These are phyloP conservation scores for Crotalus helleri DNA, from an alignment of 2,113 vertebrate species.

Conservation along the genomic window DNA sequence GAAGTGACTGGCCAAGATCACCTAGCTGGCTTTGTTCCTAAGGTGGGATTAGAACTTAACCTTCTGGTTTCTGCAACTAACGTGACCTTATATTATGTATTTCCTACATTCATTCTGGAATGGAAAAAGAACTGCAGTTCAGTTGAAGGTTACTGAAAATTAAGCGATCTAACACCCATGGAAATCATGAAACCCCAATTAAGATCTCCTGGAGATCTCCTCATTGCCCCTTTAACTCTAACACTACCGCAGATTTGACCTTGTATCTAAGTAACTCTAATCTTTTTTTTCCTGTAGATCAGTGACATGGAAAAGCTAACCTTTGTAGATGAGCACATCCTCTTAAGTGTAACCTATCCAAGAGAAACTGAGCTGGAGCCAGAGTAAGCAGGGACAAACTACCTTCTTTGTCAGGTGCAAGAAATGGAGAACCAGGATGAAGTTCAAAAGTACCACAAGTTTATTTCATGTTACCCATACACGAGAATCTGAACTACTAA, in stretches of 20 bases:
- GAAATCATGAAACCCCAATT: neutral
- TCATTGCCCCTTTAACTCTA: neutral
- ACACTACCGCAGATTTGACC: neutral
- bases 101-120: neutral
- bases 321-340: neutral
- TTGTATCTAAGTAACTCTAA: neutral
- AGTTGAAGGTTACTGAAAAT: neutral
- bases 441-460: neutral
- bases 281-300: neutral
- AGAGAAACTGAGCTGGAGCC: neutral
- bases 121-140: neutral
- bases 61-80: neutral
- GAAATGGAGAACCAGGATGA: neutral
- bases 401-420: neutral
- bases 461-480: neutral
- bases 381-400: neutral
- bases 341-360: neutral
- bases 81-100: neutral
- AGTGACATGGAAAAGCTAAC: neutral
- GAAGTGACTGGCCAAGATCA: neutral
- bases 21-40: neutral
- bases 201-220: neutral
- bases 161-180: neutral
- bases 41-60: neutral
- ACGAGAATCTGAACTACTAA: neutral